phyloP scores from a whole-genome alignment of 2,888 invertebrate species.

The Sinopyrophorus schimmeli region DNA sequence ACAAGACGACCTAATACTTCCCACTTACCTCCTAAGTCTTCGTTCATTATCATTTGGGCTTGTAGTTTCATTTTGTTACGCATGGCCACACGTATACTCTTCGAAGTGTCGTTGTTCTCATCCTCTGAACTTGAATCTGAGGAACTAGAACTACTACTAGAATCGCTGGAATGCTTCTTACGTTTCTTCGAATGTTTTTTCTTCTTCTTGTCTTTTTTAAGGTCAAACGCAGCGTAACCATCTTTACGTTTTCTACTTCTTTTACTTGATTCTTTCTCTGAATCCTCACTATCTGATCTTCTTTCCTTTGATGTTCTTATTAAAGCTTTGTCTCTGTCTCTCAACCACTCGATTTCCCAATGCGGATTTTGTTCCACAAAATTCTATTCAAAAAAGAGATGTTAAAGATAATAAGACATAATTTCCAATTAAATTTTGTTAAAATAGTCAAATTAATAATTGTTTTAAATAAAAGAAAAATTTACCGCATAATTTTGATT shows the following conservation, averaged over 20 bases:
- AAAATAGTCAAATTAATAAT: neutral
- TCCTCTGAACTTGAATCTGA: slow-evolving; percentile 55
- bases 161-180: slow-evolving; percentile 50
- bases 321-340: slow-evolving; percentile 65
- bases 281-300: slow-evolving; percentile 39
- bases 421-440: slow-evolving; percentile 2
- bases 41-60: slow-evolving; percentile 56
- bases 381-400: slow-evolving; percentile 58
- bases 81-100: slow-evolving; percentile 69
- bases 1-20: slow-evolving; percentile 55
- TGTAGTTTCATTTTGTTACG: slow-evolving; percentile 61
- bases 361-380: slow-evolving; percentile 83
- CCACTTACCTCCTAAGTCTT: slow-evolving; percentile 54
- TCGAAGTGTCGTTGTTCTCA: slow-evolving; percentile 56
- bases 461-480: slow-evolving; percentile 33
- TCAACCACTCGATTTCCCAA: slow-evolving; percentile 87
- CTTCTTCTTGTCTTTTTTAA: slow-evolving; percentile 59
- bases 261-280: slow-evolving; percentile 13
- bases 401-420: neutral
- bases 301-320: slow-evolving; percentile 44
- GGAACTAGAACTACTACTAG: slow-evolving; percentile 55
- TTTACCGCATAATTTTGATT: slow-evolving; percentile 80
- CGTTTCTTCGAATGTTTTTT: slow-evolving; percentile 55
- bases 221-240: slow-evolving; percentile 39
- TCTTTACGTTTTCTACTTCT: slow-evolving; percentile 34